These are phyloP conservation scores for Chouioia cunea DNA, from an alignment of 2,888 invertebrate genomes.

Conservation along the genomic window DNA sequence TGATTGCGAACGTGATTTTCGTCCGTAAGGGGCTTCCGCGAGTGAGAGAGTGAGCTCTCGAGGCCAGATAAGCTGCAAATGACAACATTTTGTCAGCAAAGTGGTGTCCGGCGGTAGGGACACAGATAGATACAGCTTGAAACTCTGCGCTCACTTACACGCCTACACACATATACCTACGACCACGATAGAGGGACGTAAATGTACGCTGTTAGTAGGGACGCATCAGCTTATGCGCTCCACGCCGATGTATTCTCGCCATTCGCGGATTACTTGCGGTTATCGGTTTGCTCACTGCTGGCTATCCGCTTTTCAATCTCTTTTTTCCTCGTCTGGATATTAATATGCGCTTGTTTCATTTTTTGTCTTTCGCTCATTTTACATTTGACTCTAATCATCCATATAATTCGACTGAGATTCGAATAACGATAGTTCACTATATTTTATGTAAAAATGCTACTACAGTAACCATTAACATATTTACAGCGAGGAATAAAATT, in stretches of 20 bases:
- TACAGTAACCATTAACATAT: too few species aligned
- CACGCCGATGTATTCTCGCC: conserved; percentile 46
- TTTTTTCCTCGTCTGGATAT: conserved; percentile 26
- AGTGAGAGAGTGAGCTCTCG: conserved; percentile 39
- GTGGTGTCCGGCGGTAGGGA: conserved; percentile 25
- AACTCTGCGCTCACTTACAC: too few species aligned
- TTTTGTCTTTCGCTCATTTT: conserved; percentile 12
- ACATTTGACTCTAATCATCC: background rate
- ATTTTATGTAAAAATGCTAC: too few species aligned
- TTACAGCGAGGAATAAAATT: too few species aligned
- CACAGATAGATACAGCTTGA: too few species aligned
- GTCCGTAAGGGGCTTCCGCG: conserved; percentile 24
- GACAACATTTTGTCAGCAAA: conserved; percentile 57
- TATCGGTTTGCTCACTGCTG: conserved; percentile 48
- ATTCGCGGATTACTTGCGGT: conserved; percentile 47
- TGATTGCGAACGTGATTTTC: conserved; percentile 45
- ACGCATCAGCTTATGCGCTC: conserved; percentile 18
- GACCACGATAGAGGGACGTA: background rate
- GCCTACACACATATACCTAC: background rate
- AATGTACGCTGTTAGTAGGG: conserved; percentile 11
- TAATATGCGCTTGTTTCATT: conserved; percentile 22
- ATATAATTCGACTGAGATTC: too few species aligned
- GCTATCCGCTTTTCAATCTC: conserved; percentile 16
- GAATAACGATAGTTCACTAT: too few species aligned
- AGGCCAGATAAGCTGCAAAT: conserved; percentile 57